Evolutionary conservation across 2,888 invertebrate genomes (phyloP).

Genomic region (Sicus ferrugineus): DNA sequence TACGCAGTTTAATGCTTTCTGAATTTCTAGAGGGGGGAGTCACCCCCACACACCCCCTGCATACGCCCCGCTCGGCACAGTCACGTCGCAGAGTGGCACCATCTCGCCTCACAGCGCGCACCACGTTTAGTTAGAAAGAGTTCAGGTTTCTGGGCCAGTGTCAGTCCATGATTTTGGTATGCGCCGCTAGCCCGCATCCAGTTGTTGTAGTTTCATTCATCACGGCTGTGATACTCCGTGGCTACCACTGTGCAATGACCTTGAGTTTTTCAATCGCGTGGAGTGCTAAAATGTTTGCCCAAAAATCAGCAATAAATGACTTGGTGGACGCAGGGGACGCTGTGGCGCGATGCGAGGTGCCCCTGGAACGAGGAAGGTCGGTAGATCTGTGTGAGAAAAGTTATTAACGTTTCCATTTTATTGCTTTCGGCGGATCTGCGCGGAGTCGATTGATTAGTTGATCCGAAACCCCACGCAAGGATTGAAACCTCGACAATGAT

Average conservation of each 20-base stretch:
- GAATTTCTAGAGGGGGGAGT: too few relatives aligned
- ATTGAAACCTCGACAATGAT: too few relatives aligned
- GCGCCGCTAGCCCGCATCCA: conserved; percentile 3
- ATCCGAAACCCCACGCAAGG: too few relatives aligned
- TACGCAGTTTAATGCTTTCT: too few relatives aligned
- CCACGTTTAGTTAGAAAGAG: conserved; percentile 5
- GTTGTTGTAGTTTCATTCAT: conserved; percentile 11
- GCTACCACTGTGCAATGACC: conserved; percentile 31
- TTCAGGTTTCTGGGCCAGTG: conserved; percentile 38
- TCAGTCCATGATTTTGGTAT: conserved; percentile 35
- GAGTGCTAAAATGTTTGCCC: conserved; percentile 16
- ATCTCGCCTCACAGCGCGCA: neutral
- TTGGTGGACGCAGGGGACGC: neutral
- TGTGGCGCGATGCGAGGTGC: neutral
- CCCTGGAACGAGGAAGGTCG: too few relatives aligned
- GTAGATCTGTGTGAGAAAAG: too few relatives aligned
- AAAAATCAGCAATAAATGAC: neutral
- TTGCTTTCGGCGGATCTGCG: too few relatives aligned
- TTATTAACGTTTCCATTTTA: too few relatives aligned
- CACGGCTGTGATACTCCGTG: neutral
- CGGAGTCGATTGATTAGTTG: too few relatives aligned
- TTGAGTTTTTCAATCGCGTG: conserved; percentile 36
- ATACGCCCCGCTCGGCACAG: neutral
- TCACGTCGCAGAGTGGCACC: too few relatives aligned
- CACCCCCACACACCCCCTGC: too few relatives aligned